Evolutionary conservation across 2,888 invertebrate genomes (phyloP), one percentile per base, ranked within the genome.

Genomic region (Pelosia muscerda): DNA sequence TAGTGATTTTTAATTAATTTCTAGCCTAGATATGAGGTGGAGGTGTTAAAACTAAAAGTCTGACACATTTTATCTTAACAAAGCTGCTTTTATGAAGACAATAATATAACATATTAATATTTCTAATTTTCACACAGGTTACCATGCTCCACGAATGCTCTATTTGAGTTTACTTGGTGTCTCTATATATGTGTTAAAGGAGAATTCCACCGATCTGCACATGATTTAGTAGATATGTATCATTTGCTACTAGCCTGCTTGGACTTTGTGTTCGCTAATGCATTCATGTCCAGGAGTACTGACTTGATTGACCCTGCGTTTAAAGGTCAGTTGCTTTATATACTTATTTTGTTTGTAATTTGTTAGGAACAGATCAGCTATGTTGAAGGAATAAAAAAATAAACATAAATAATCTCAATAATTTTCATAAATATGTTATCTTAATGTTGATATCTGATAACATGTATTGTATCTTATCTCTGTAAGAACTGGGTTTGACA

Each of bases 161-260:
- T 99, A 6, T 99, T 98, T 91, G 98, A 98, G 86, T 98, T 99
- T 86, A 97, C 98, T 80, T 99, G 99, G 99, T 98, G 98, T 63
- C 93, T 99, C 69, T 99, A 98, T 92, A 96, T 99, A 49, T 97
- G 97, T 88, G 97, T 98, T 19, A 98, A 98, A 94, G 98, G 97
- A 63, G 97, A 98, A 86, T 97, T 98, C 85, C 96, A 97, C 56
- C 96, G 97, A 65, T 97, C 98, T 31, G 97, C 97, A 61, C 98
- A 98, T 87, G 99, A 99, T 91, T 95, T 99, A 68, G 98, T 99
- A 2, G 98, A 98, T 87, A 99, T 98, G 75, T 98, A 98, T 87
- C 99, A 99, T 91, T 95, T 99, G 61, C 92, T 99, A 62, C 95
- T 99, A 68, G 98, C 98, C 69, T 98, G 98, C 88, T 96, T 99